A percentile compares a stretch with the other conserved stretches of the same genome.
phyloP scores from a whole-genome alignment of 2,797 vertebrate genomes.

The Aotus griseimembra region DNA sequence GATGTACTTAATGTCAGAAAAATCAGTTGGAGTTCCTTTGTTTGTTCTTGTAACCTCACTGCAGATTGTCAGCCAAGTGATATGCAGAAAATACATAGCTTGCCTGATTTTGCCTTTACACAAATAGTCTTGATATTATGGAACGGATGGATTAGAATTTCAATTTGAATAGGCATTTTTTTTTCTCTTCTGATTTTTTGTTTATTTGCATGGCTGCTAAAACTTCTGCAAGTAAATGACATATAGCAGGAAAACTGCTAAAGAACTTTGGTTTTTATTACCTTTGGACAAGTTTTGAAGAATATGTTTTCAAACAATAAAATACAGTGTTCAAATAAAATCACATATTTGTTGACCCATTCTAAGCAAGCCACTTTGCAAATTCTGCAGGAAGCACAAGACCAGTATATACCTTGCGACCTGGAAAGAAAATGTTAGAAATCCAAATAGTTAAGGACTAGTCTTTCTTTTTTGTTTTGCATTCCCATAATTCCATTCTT shows the following conservation, averaged over 20 bases:
- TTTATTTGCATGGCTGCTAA: conserved; percentile 55
- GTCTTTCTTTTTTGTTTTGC: not conserved
- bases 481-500: conserved; percentile 14
- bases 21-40: conserved; percentile 76
- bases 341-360: not conserved
- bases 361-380: not conserved
- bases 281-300: conserved; percentile 1
- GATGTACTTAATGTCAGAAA: conserved; percentile 76
- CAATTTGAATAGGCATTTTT: conserved; percentile 56
- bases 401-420: not conserved
- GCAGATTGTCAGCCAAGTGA: conserved; percentile 69
- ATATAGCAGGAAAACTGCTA: conserved; percentile 40
- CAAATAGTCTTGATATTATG: conserved; percentile 67
- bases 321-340: conserved; percentile 24
- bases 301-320: conserved; percentile 54
- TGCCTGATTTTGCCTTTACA: conserved; percentile 64
- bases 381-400: not conserved
- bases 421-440: not conserved
- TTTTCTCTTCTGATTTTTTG: not conserved
- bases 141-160: conserved; percentile 11
- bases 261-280: conserved; percentile 10
- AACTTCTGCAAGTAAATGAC: conserved; percentile 50
- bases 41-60: conserved; percentile 74
- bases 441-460: not conserved
- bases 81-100: conserved; percentile 72